These are phyloP conservation scores for Parnassius mnemosyne DNA, from an alignment of 2,888 invertebrate species.

Conservation along the genomic window DNA sequence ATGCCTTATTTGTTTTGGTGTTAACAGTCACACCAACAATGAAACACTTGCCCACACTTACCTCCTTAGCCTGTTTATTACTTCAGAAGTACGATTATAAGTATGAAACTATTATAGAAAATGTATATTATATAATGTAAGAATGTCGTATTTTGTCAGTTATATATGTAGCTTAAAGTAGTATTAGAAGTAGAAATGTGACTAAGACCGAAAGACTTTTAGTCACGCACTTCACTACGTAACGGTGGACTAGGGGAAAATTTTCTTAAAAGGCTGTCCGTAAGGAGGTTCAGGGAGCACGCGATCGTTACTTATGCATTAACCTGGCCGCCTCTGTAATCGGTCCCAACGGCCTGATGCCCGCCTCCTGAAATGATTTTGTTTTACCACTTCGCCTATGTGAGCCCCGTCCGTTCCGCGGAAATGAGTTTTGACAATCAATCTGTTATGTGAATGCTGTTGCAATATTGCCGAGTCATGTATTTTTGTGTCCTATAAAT, in stretches of 20 bases:
- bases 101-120: no score
- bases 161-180: no score
- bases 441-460: neutral
- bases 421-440: conserved; percentile 29
- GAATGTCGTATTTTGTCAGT: no score
- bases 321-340: conserved; percentile 74
- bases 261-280: conserved; percentile 62
- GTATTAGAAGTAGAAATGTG: neutral
- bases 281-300: conserved; percentile 50
- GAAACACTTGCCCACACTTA: no score
- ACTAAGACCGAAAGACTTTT: conserved; percentile 22
- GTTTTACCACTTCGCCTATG: conserved; percentile 49
- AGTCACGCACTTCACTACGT: conserved; percentile 26
- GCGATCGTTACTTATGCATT: conserved; percentile 83
- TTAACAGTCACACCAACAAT: no score
- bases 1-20: no score
- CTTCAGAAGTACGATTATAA: no score
- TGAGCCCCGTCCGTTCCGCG: conserved; percentile 34
- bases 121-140: no score
- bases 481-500: no score
- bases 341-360: conserved; percentile 62
- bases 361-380: conserved; percentile 58
- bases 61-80: no score
- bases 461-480: no score
- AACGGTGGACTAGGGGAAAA: conserved; percentile 41